phyloP scores from a whole-genome alignment of 2,888 invertebrate genomes.

The Hedychridium roseum region DNA sequence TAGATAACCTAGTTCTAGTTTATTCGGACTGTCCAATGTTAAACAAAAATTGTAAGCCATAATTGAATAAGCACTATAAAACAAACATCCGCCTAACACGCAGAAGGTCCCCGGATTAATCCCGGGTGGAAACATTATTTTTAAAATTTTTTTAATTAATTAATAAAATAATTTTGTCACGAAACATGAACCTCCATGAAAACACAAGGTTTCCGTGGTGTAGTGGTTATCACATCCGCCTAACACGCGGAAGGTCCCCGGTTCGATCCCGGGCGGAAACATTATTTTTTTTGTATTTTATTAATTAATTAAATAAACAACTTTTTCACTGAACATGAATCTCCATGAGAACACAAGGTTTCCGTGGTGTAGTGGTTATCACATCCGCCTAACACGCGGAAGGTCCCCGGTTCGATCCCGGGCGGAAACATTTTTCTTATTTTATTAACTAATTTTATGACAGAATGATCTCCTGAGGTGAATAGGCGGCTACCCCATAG shows the following conservation, averaged over 20 bases:
- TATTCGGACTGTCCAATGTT: no score
- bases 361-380: conserved; percentile 90
- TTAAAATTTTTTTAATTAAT: conserved; percentile 66
- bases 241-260: conserved; percentile 92
- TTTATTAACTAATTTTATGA: background rate
- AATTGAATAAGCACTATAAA: no score
- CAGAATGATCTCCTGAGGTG: no score
- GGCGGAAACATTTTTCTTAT: conserved; percentile 76
- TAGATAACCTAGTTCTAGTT: no score
- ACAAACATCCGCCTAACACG: no score
- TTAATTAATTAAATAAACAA: no score
- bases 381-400: conserved; percentile 91
- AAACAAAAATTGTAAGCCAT: no score
- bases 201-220: conserved; percentile 82
- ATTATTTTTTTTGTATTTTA: conserved; percentile 65
- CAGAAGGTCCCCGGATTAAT: conserved; percentile 89
- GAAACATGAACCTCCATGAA: no score
- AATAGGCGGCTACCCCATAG: no score
- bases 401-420: conserved; percentile 91
- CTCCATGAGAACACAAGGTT: no score
- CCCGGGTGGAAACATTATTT: no score
- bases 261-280: conserved; percentile 90
- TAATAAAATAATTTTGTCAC: background rate
- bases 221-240: conserved; percentile 93
- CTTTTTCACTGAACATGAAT: no score